phyloP scores from a whole-genome alignment of 2,888 invertebrate genomes.

The Nomada flava region DNA sequence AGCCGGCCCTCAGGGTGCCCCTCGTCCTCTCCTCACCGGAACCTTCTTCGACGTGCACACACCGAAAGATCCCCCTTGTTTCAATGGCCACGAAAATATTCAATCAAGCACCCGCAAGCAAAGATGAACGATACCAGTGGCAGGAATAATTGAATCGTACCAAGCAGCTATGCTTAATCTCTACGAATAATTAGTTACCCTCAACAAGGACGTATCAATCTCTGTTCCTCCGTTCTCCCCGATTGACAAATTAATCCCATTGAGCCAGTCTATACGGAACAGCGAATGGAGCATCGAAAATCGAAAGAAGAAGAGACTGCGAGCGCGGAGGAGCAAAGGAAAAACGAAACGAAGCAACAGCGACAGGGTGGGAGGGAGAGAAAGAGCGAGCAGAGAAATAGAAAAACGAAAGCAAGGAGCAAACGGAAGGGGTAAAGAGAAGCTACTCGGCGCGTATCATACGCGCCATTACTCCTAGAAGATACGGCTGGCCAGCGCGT shows the following conservation, averaged over 20 bases:
- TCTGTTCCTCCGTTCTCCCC: slow-evolving; percentile 6
- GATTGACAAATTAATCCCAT: slow-evolving; percentile 41
- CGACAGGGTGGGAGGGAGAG: not conserved
- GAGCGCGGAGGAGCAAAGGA: not conserved
- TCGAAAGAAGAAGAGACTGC: not conserved
- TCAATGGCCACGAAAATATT: not conserved
- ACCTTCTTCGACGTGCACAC: slow-evolving; percentile 21
- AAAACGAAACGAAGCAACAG: not conserved
- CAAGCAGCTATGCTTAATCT: not conserved
- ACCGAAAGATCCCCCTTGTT: slow-evolving; percentile 6
- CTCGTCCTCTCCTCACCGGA: slow-evolving; percentile 35
- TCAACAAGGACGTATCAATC: not conserved
- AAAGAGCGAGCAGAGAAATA: slow-evolving; percentile 5
- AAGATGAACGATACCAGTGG: not conserved
- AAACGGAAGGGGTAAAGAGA: slow-evolving; percentile 9
- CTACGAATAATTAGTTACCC: not conserved
- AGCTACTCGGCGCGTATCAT: slow-evolving; percentile 68
- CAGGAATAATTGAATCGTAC: slow-evolving; percentile 3
- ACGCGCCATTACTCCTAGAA: slow-evolving; percentile 75
- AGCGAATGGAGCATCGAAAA: not conserved
- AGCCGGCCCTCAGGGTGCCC: slow-evolving; percentile 71
- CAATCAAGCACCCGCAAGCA: not conserved
- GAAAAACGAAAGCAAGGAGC: slow-evolving; percentile 10
- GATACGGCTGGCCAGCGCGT: slow-evolving; percentile 74
- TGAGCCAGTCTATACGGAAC: slow-evolving; percentile 1